A percentile compares a stretch with the other conserved stretches of the same genome.
phyloP scores from a whole-genome alignment of 2,888 invertebrate species.

The Nomada goodeniana region DNA sequence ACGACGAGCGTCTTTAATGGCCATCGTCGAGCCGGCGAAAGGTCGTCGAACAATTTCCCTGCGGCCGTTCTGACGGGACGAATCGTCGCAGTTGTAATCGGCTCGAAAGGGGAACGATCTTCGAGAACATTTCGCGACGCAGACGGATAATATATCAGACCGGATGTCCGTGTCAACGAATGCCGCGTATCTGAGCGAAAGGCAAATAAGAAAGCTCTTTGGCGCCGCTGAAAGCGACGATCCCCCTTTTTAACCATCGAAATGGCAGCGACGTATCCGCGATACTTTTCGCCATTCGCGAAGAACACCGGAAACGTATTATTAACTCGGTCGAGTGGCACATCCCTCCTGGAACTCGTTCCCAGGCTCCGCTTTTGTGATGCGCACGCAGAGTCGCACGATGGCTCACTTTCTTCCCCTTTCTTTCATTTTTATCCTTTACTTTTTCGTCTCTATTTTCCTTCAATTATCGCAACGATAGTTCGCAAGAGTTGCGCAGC shows the following conservation, averaged over 20 bases:
- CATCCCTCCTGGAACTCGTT: conserved; percentile 25
- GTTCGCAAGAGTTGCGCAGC: neutral
- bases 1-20: conserved; percentile 47
- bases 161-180: conserved; percentile 64
- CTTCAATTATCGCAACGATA: neutral
- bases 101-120: conserved; percentile 24
- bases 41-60: conserved; percentile 32
- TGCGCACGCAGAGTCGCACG: conserved; percentile 10
- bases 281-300: conserved; percentile 30
- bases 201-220: conserved; percentile 34
- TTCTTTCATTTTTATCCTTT: neutral
- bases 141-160: conserved; percentile 50
- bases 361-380: conserved; percentile 29
- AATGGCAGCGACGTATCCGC: neutral
- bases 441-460: neutral
- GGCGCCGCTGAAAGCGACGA: conserved; percentile 20
- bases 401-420: too few species aligned
- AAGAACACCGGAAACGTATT: conserved; percentile 57
- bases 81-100: conserved; percentile 21
- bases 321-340: conserved; percentile 50
- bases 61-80: neutral
- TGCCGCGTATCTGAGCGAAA: conserved; percentile 43
- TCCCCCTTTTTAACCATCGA: conserved; percentile 31
- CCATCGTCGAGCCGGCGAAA: conserved; percentile 42
- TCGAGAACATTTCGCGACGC: conserved; percentile 48